Conservation (phyloP, 2,888 invertebrate genomes). For the Hemicrepidius hirtus region DNA sequence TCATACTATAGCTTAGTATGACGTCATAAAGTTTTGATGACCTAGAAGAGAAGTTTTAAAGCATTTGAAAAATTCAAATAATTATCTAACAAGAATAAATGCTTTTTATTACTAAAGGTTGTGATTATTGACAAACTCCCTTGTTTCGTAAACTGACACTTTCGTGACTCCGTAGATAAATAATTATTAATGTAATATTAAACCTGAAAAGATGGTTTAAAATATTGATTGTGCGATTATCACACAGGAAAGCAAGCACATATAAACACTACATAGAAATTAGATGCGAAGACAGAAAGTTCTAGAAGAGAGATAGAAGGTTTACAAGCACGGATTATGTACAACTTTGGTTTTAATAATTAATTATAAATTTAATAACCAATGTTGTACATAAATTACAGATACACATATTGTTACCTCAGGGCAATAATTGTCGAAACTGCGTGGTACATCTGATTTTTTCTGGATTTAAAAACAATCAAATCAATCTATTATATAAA, state of each 20-base stretch:
- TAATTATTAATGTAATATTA: no score
- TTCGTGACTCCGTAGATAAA: no score
- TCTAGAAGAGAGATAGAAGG: slow-evolving; percentile 28
- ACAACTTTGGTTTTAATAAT: slow-evolving; percentile 18
- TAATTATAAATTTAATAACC: neutral
- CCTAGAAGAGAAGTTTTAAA: no score
- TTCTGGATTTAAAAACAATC: slow-evolving; percentile 66
- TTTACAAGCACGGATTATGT: slow-evolving; percentile 7
- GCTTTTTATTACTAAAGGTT: no score
- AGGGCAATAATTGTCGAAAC: slow-evolving; percentile 95
- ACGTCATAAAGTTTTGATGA: no score
- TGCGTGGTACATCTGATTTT: slow-evolving; percentile 96
- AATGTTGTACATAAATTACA: slow-evolving; percentile 17
- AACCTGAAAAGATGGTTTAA: neutral
- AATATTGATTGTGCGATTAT: slow-evolving; percentile 20
- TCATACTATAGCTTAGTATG: no score
- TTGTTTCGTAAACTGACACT: no score
- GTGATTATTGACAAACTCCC: no score
- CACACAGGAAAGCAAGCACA: slow-evolving; percentile 28
- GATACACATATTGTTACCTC: slow-evolving; percentile 79
- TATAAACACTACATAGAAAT: slow-evolving; percentile 3
- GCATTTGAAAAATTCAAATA: no score
- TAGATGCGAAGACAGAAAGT: slow-evolving; percentile 15
- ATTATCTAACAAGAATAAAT: no score
- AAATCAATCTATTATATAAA: slow-evolving; percentile 46